phyloP scores from a whole-genome alignment of 2,888 invertebrate genomes.

The Salticus scenicus region DNA sequence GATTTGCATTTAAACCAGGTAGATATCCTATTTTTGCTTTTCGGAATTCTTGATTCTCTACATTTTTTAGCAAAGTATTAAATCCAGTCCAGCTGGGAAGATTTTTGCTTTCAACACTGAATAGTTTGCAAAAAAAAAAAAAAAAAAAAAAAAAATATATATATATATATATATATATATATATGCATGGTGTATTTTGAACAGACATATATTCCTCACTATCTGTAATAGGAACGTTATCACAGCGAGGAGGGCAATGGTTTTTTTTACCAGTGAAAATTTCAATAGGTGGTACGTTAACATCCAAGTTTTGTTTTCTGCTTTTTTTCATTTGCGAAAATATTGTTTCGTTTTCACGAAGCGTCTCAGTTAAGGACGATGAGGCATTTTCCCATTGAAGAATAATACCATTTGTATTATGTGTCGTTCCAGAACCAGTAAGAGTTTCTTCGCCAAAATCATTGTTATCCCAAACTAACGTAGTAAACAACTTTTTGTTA shows the following conservation, averaged over 20 bases:
- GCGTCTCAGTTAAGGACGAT: not conserved
- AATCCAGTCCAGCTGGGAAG: not conserved
- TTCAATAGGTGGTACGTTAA: not conserved
- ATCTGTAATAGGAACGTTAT: not conserved
- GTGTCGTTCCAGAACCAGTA: slow-evolving; percentile 5
- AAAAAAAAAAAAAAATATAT: too few species aligned
- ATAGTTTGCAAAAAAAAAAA: too few species aligned
- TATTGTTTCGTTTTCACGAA: not conserved
- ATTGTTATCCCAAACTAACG: slow-evolving; percentile 12
- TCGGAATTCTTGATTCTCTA: not conserved
- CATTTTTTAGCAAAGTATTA: not conserved
- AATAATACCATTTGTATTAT: slow-evolving; percentile 20
- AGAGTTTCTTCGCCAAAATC: slow-evolving; percentile 24
- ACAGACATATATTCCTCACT: not conserved
- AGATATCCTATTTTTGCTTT: slow-evolving; percentile 45
- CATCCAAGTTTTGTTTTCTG: not conserved
- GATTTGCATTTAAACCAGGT: slow-evolving; percentile 55
- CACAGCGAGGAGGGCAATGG: not conserved
- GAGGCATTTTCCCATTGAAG: not conserved
- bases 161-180: too few species aligned
- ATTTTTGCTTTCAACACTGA: not conserved
- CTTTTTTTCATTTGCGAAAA: not conserved
- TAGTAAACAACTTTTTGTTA: not conserved
- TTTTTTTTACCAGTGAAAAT: not conserved
- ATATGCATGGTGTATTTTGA: not conserved